Conservation (phyloP, 1,140 invertebrate genomes). For the Pissodes strobi region DNA sequence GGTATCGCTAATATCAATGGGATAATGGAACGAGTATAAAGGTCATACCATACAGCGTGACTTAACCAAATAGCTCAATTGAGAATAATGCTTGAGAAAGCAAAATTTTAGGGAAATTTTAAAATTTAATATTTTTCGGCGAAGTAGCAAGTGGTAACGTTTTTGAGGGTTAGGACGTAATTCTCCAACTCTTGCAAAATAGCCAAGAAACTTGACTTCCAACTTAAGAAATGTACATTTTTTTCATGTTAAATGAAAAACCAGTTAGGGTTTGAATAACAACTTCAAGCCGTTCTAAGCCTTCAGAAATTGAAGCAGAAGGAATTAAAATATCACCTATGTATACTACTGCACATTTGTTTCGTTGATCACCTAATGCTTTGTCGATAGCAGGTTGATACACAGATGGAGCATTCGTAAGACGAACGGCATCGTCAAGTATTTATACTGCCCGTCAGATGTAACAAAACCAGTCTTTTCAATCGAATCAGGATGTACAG, state of each 20-base stretch:
- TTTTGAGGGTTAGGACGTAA: too few species aligned
- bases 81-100: too few species aligned
- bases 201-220: too few species aligned
- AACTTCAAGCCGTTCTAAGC: neutral
- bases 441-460: neutral
- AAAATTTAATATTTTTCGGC: too few species aligned
- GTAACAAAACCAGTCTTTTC: neutral
- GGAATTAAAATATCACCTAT: neutral
- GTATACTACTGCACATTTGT: neutral
- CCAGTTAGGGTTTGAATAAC: neutral
- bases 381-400: neutral
- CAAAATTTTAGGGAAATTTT: too few species aligned
- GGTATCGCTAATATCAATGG: too few species aligned
- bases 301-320: neutral
- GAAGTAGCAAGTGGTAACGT: too few species aligned
- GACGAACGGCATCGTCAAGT: neutral
- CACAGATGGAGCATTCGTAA: neutral
- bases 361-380: neutral
- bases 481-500: neutral
- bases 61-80: too few species aligned
- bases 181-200: too few species aligned
- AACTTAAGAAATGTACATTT: too few species aligned
- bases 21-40: too few species aligned
- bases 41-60: too few species aligned
- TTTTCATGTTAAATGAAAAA: neutral